Conservation (phyloP, 2,797 vertebrate genomes). For the Heteromormyrus szaboi region DNA sequence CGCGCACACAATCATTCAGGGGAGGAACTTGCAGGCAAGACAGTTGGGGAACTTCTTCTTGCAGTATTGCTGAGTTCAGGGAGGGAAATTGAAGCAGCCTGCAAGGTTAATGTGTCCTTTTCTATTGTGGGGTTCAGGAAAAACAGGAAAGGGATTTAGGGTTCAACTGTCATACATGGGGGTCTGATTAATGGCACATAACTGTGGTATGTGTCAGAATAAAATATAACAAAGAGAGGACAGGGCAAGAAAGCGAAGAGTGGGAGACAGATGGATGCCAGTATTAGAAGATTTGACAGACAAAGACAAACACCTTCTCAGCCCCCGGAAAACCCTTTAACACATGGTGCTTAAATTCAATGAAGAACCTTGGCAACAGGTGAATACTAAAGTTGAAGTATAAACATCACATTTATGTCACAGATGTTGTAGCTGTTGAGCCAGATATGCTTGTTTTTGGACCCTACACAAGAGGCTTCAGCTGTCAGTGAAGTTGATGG, state of each 20-base stretch:
- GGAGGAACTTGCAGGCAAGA: constrained; percentile 21
- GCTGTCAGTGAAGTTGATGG: not conserved
- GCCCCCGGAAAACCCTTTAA: not conserved
- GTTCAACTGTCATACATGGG: constrained; percentile 48
- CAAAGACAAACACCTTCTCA: constrained; percentile 13
- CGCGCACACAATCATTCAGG: constrained; percentile 23
- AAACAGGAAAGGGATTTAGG: constrained; percentile 37
- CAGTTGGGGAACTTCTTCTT: constrained; percentile 33
- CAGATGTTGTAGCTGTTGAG: not conserved
- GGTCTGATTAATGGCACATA: constrained; percentile 54
- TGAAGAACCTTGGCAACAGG: not conserved
- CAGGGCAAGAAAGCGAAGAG: not conserved
- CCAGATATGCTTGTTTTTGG: not conserved
- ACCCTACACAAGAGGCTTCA: not conserved
- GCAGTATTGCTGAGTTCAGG: constrained; percentile 48
- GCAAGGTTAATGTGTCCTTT: constrained; percentile 58
- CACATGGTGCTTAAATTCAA: not conserved
- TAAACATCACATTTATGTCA: not conserved
- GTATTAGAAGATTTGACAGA: constrained; percentile 15
- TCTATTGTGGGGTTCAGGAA: constrained; percentile 20
- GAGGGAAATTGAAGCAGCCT: constrained; percentile 29
- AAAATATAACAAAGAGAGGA: constrained; percentile 30
- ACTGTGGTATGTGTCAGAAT: constrained; percentile 40
- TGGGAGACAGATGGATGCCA: constrained; percentile 9
- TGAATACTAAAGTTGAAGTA: not conserved